Base-by-base conservation (phyloP, 2,797 vertebrate genomes). In the Pangasius mekongensis region DNA sequence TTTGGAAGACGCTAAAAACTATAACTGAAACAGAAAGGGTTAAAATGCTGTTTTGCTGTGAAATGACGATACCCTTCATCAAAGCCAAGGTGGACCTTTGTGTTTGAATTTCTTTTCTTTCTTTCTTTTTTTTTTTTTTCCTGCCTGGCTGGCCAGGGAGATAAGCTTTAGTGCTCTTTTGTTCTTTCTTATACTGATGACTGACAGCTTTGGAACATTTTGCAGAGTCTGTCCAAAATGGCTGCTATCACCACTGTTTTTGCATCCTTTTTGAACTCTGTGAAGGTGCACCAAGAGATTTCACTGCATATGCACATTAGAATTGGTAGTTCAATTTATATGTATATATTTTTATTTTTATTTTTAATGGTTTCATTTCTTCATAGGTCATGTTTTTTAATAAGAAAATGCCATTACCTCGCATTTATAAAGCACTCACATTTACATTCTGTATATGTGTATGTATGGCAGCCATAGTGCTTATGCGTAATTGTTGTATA, bases 101-200 rank as follows among this genome's bases (percentile, higher is more conserved):
- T 91, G 80, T 88, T 81, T 94, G 93, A 95, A 94, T 92, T 94
- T 93, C 89, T 89, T 90, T 91, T 89, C 94, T 91, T 94, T 92
- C 91, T 93, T 94, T 94, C 92, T 93, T 33, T 33, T 33, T 33
- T 33, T 33, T 33, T 33, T 94, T 95, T 96, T 94, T 71, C 24
- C 64, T 84, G 49, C 36, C 96, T 97, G 96, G 96, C 96, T 96
- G 96, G 96, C 96, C 96, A 96, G 96, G 94, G 94, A 96, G 94
- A 89, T 89, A 92, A 94, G 92, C 93, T 92, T 87, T 92, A 84
- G 91, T 93, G 74, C 88, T 89, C 87, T 90, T 92, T 92, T 94
- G 93, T 94, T 93, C 93, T 94, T 94, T 93, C 58, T 49, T 87
- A 94, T 94, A 94, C 89, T 88, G 85, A 95, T 91, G 92, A 95